Conservation (phyloP, 2,888 invertebrate genomes). For the Hyalella azteca region DNA sequence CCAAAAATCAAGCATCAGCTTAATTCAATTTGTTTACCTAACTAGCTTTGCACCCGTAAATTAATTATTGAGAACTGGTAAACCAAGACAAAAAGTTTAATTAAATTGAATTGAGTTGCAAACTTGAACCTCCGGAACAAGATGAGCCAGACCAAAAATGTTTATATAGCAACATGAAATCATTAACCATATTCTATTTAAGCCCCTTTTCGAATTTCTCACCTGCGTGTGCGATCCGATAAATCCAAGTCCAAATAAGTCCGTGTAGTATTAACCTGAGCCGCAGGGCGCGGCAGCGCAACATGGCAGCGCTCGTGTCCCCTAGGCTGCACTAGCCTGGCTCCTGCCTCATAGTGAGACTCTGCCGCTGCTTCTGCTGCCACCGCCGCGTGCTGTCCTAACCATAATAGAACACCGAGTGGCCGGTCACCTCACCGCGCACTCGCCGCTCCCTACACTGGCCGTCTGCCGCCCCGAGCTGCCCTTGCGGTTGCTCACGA, state of each 20-base stretch:
- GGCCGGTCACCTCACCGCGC: constrained; percentile 20
- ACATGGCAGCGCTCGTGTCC: constrained; percentile 46
- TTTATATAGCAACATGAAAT: too few species aligned
- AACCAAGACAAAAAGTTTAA: too few species aligned
- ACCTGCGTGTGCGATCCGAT: constrained; percentile 53
- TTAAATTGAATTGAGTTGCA: too few species aligned
- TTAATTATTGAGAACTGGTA: too few species aligned
- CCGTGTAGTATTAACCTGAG: constrained; percentile 54
- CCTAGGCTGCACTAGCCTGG: constrained; percentile 38
- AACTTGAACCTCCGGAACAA: too few species aligned
- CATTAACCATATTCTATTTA: too few species aligned
- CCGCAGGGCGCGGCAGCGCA: constrained; percentile 53
- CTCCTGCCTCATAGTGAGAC: constrained; percentile 47
- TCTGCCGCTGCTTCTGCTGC: constrained; percentile 40
- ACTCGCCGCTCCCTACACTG: constrained; percentile 42
- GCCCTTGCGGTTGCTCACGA: too few species aligned
- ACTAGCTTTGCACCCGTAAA: too few species aligned
- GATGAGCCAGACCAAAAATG: too few species aligned
- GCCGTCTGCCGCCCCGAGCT: neutral
- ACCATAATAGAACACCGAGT: constrained; percentile 52
- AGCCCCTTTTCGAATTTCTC: too few species aligned
- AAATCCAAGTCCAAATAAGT: constrained; percentile 56
- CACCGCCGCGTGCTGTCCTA: constrained; percentile 44
- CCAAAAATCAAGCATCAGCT: too few species aligned
- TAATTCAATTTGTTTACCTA: too few species aligned